These are phyloP conservation scores for Saxidomus purpurata DNA, from an alignment of 1,140 invertebrate genomes.

Conservation along the genomic window DNA sequence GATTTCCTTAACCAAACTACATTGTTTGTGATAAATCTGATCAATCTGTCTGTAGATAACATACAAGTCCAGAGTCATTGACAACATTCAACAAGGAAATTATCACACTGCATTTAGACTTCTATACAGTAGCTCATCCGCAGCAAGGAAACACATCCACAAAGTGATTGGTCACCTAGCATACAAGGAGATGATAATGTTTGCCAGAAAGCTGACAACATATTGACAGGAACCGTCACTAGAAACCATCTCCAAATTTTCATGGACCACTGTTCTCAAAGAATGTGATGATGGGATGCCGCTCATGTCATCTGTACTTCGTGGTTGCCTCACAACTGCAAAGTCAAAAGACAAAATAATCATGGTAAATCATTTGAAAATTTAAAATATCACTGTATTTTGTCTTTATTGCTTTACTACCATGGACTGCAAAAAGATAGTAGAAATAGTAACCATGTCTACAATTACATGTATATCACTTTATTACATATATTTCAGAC, in stretches of 20 bases:
- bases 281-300: neutral
- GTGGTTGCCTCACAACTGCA: neutral
- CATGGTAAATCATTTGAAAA: constrained; percentile 19
- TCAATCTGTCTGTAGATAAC: too few species aligned
- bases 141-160: neutral
- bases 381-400: too few species aligned
- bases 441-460: too few species aligned
- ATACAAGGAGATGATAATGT: neutral
- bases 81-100: neutral
- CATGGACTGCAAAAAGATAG: too few species aligned
- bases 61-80: neutral
- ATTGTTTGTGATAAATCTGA: too few species aligned
- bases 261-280: neutral
- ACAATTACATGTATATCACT: too few species aligned
- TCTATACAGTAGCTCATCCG: neutral
- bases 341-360: constrained; percentile 20
- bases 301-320: neutral
- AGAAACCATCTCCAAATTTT: neutral
- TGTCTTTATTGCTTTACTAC: too few species aligned
- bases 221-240: neutral
- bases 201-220: neutral
- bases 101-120: constrained; percentile 15
- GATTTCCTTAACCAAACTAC: too few species aligned
- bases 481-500: too few species aligned
- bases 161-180: too few species aligned